phyloP scores from a whole-genome alignment of 2,888 invertebrate species.

The Lepidochrysops patricia region DNA sequence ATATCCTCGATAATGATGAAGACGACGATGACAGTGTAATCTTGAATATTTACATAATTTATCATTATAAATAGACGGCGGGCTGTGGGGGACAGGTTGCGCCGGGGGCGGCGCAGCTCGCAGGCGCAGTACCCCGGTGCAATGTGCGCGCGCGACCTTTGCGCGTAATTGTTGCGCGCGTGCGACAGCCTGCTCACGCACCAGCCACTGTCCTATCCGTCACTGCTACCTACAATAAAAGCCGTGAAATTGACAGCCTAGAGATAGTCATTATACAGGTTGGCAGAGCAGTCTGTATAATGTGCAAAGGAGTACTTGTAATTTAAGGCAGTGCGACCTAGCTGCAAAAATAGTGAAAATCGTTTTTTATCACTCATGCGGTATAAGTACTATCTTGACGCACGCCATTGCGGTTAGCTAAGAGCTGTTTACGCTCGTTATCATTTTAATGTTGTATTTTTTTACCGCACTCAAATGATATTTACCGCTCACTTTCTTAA shows the following conservation, averaged over 20 bases:
- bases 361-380: background rate
- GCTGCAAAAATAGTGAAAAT: background rate
- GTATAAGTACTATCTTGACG: too few species aligned
- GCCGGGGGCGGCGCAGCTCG: constrained; percentile 11
- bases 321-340: background rate
- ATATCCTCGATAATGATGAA: background rate
- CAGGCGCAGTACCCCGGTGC: constrained; percentile 30
- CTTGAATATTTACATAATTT: background rate
- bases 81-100: constrained; percentile 13
- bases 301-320: background rate
- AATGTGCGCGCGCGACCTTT: constrained; percentile 72
- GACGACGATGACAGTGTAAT: background rate
- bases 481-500: too few species aligned
- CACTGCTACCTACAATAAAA: constrained; percentile 41
- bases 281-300: background rate
- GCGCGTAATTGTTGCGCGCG: constrained; percentile 63
- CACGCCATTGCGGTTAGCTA: too few species aligned
- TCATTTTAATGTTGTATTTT: too few species aligned
- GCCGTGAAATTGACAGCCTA: background rate
- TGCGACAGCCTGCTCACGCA: constrained; percentile 39
- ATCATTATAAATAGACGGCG: constrained; percentile 14
- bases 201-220: constrained; percentile 42
- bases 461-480: too few species aligned
- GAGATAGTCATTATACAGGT: background rate
- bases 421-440: too few species aligned